Percentiles rank a stretch among this genome's conserved stretches.
Evolutionary conservation across 2,888 invertebrate genomes (phyloP).

Genomic region (Penaeus monodon): DNA sequence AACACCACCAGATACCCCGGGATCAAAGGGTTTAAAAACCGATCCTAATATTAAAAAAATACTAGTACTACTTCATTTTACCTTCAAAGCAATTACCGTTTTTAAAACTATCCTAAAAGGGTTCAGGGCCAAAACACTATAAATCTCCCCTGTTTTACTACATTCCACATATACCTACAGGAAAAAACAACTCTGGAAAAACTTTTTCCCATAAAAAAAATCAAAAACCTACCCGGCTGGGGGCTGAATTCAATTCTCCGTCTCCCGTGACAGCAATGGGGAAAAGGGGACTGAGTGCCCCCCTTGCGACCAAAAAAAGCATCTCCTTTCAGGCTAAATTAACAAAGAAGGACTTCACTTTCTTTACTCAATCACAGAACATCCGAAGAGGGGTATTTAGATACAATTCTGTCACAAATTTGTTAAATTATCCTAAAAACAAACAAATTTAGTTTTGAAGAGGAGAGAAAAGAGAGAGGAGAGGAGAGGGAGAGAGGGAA

Average conservation of each 20-base stretch:
- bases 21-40: too few species aligned
- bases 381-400: constrained; percentile 10
- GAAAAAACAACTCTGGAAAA: not conserved
- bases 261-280: constrained; percentile 47
- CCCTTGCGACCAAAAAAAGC: constrained; percentile 56
- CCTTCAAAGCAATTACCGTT: too few species aligned
- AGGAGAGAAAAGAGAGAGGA: too few species aligned
- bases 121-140: too few species aligned
- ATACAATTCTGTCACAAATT: not conserved
- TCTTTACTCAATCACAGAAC: constrained; percentile 52
- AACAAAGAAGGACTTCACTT: constrained; percentile 48
- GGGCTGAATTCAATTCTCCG: not conserved
- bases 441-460: too few species aligned
- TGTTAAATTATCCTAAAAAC: too few species aligned
- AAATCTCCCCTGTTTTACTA: too few species aligned
- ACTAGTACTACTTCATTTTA: too few species aligned
- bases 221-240: constrained; percentile 5
- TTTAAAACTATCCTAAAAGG: too few species aligned
- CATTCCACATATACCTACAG: not conserved
- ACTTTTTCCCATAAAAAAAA: not conserved
- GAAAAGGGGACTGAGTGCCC: constrained; percentile 46
- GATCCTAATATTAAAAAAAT: too few species aligned
- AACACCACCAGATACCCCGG: too few species aligned
- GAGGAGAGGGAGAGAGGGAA: too few species aligned
- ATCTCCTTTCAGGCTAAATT: constrained; percentile 46